phyloP scores from a whole-genome alignment of 2,888 invertebrate species.

The Caenorhabditis drosophilae region DNA sequence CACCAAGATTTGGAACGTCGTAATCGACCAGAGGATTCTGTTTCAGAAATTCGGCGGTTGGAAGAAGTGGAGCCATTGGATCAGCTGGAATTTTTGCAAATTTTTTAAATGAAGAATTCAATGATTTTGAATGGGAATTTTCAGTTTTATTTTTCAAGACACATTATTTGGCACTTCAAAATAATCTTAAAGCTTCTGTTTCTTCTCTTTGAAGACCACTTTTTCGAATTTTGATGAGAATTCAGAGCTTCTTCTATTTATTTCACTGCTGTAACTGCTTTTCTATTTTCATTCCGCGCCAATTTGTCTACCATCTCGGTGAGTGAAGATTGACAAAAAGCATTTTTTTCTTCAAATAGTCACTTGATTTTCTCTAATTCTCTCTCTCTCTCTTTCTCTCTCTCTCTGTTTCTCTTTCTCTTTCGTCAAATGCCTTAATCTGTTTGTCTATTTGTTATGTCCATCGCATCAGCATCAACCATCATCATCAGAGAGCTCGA shows the following conservation, averaged over 20 bases:
- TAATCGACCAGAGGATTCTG: conserved; percentile 62
- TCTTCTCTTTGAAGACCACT: no score
- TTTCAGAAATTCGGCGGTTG: conserved; percentile 53
- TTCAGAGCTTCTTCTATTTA: no score
- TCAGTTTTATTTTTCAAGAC: no score
- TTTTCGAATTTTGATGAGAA: no score
- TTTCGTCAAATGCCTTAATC: background rate
- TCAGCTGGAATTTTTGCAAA: conserved; percentile 50
- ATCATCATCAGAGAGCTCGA: no score
- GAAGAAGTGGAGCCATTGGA: conserved; percentile 52
- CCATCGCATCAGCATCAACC: no score
- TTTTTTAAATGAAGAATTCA: no score
- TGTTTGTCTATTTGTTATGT: background rate
- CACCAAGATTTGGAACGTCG: conserved; percentile 46
- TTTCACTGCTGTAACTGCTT: background rate
- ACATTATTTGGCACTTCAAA: background rate
- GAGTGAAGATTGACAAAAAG: no score
- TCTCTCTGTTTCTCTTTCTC: background rate
- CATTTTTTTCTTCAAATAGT: no score
- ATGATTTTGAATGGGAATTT: no score
- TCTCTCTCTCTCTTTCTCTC: background rate
- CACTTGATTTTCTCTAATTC: background rate
- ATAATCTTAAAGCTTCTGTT: conserved; percentile 6
- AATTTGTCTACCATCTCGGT: conserved; percentile 20
- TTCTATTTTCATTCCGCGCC: conserved; percentile 16